phyloP scores from a whole-genome alignment of 2,113 vertebrate species.

The Ellobius talpinus region DNA sequence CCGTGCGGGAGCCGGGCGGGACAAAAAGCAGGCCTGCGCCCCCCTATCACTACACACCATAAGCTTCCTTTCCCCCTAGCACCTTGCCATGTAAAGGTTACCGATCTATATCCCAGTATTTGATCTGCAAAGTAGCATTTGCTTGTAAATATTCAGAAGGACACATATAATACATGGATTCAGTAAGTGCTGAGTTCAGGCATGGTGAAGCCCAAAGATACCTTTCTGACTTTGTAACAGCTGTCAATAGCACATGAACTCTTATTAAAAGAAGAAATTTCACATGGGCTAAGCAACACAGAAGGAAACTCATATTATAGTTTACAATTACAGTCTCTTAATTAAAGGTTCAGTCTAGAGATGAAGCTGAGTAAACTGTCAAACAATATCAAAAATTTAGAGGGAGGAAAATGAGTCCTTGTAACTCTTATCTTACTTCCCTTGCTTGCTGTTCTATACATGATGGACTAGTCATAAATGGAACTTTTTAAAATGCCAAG shows the following conservation, averaged over 20 bases:
- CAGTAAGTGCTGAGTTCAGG: not conserved
- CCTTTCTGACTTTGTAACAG: not conserved
- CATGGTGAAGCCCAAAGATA: not conserved
- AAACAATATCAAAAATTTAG: constrained; percentile 29
- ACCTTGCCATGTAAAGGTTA: not conserved
- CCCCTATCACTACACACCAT: too few species aligned
- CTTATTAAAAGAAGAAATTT: constrained; percentile 36
- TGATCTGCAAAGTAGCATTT: not conserved
- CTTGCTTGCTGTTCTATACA: not conserved
- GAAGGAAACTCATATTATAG: not conserved
- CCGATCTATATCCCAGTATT: not conserved
- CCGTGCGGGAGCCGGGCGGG: too few species aligned
- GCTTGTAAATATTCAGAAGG: not conserved
- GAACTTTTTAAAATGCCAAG: constrained; percentile 16
- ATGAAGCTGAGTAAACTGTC: constrained; percentile 35
- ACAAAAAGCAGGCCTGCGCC: too few species aligned
- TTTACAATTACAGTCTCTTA: constrained; percentile 37
- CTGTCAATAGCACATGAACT: not conserved
- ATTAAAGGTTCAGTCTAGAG: constrained; percentile 43
- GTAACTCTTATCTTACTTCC: not conserved
- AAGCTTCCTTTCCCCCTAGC: not conserved
- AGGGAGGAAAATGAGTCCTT: constrained; percentile 11
- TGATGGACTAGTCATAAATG: not conserved
- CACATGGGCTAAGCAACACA: constrained; percentile 24
- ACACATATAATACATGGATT: not conserved